These are phyloP conservation scores for Toxotes lorentzi DNA, from an alignment of 2,797 vertebrate species.

Conservation along the genomic window DNA sequence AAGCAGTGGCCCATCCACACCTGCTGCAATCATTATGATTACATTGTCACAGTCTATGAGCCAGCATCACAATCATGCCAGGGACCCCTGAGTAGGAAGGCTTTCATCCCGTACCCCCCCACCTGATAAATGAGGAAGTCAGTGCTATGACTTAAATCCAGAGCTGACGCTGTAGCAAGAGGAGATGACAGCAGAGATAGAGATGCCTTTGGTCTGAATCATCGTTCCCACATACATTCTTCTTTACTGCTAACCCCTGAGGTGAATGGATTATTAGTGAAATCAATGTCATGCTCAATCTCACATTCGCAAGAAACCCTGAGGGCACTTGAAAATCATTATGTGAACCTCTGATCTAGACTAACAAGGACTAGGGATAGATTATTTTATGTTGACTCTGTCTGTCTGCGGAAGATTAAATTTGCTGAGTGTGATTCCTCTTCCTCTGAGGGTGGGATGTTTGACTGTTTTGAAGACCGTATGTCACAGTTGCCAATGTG, in stretches of 20 bases:
- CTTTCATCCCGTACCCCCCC: background rate
- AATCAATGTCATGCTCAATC: conserved; percentile 22
- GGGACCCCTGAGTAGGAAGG: background rate
- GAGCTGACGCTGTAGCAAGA: background rate
- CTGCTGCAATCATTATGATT: conserved; percentile 33
- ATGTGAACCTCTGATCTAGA: conserved; percentile 34
- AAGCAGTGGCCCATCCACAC: conserved; percentile 13
- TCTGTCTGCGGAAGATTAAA: conserved; percentile 1
- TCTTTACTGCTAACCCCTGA: background rate
- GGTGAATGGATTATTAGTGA: conserved; percentile 36
- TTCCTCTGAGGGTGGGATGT: background rate
- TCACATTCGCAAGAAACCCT: background rate
- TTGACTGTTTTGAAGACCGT: background rate
- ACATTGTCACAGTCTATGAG: conserved; percentile 11
- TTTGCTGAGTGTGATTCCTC: background rate
- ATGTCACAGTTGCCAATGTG: conserved; percentile 1
- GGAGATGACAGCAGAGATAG: conserved; percentile 26
- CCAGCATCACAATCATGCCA: conserved; percentile 16
- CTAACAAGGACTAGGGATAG: background rate
- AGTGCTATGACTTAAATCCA: background rate
- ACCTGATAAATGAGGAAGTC: conserved; percentile 32
- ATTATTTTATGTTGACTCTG: background rate
- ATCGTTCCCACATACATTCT: conserved; percentile 29
- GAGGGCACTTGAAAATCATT: background rate
- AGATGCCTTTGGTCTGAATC: conserved; percentile 43